Base-by-base conservation (phyloP, 2,797 vertebrate species). In the Sparus aurata region DNA sequence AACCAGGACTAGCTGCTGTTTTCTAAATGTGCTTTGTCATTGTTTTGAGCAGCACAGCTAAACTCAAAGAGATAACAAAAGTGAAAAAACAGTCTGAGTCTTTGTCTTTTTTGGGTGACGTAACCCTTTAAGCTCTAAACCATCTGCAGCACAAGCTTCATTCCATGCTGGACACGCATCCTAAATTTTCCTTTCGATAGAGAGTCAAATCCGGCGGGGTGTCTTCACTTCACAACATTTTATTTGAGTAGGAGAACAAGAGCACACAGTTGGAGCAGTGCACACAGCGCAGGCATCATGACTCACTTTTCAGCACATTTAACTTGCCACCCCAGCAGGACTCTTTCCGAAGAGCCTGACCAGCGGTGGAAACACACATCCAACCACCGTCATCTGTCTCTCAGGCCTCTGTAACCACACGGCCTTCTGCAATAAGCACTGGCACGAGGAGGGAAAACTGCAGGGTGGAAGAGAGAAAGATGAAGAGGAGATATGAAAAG, bases 241-340 rank as follows among this genome's bases (percentile, higher is more conserved):
- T 73, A 67, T 71, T 72, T 10, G 2, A 71, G 46, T 47, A 49
- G n/a, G 55, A 80, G 68, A 85, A 68, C 73, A 77, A 62, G 59
- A 71, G 34, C 73, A 49, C 54, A n/a, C 53, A 71, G 79, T 72
- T 30, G 57, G 65, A 49, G 80, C 52, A 78, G 64, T 12, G 41
- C 63, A 82, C 68, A 69, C 70, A 58, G 65, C 65, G 69, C 57
- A 70, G 62, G 69, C 62, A 66, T 66, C 62, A 72, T 75, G 75
- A 86, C 83, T 92, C 81, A 91, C 85, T 82, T 90, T 69, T 90
- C 80, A 75, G 79, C 63, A 77, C 72, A 84, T 91, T 88, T 77
- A 74, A 90, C 75, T 87, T 59, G 82, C 88, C 85, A 81, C 82
- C 76, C 77, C 82, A 87, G 84, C 80, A 75, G 13, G 81, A 69